phyloP scores from a whole-genome alignment of 2,888 invertebrate species.

The Tachystola acroxantha region DNA sequence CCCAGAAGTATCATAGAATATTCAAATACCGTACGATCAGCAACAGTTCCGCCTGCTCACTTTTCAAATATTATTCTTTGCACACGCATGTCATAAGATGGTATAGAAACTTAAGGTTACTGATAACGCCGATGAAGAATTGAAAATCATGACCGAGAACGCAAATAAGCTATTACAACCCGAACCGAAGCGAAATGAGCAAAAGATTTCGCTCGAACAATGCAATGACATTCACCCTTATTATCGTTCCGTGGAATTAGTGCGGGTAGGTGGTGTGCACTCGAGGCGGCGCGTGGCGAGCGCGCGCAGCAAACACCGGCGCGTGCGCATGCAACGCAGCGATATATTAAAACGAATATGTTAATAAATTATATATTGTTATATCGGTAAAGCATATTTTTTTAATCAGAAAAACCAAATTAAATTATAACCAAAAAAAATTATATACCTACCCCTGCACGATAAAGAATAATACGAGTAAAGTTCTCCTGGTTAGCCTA shows the following conservation, averaged over 20 bases:
- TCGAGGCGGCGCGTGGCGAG: slow-evolving; percentile 46
- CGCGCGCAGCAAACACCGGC: slow-evolving; percentile 46
- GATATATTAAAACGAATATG: slow-evolving; percentile 63
- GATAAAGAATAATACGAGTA: too few relatives aligned
- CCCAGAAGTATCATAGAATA: too few relatives aligned
- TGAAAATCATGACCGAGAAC: not conserved
- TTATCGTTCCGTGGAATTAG: slow-evolving; percentile 35
- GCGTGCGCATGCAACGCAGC: slow-evolving; percentile 53
- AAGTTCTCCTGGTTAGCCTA: too few relatives aligned
- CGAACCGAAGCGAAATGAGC: slow-evolving; percentile 41
- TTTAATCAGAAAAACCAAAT: too few relatives aligned
- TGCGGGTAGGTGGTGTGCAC: slow-evolving; percentile 18
- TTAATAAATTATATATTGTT: slow-evolving; percentile 28
- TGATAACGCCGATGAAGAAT: not conserved
- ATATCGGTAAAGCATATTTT: too few relatives aligned
- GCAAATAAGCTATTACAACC: slow-evolving; percentile 26
- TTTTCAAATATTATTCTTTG: too few relatives aligned
- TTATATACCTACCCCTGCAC: too few relatives aligned
- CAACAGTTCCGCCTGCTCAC: too few relatives aligned
- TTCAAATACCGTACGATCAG: too few relatives aligned
- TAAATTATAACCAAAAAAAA: too few relatives aligned
- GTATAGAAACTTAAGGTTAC: too few relatives aligned
- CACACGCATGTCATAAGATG: too few relatives aligned
- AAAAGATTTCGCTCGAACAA: slow-evolving; percentile 35
- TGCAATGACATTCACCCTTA: slow-evolving; percentile 23